These are phyloP conservation scores for Callipepla californica DNA, from an alignment of 2,113 vertebrate genomes.

Conservation along the genomic window DNA sequence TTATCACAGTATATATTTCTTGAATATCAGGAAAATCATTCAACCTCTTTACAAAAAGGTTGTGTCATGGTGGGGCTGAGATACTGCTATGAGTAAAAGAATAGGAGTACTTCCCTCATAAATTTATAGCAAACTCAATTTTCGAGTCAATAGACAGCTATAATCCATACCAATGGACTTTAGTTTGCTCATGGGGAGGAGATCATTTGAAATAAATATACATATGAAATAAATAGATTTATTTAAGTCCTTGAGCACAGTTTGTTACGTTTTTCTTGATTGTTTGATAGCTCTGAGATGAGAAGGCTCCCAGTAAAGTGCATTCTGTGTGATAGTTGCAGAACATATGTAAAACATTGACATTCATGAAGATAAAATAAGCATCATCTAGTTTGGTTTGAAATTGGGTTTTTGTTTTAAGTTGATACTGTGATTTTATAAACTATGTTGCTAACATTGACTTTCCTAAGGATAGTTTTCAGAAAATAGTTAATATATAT, in stretches of 20 bases:
- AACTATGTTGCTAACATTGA: neutral
- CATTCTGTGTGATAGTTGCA: neutral
- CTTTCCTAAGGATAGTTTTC: neutral
- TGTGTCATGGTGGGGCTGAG: neutral
- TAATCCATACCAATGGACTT: neutral
- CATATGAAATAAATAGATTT: neutral
- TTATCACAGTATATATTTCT: neutral
- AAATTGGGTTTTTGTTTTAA: neutral
- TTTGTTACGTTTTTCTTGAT: neutral
- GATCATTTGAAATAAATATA: slow-evolving; percentile 2
- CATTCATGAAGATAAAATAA: neutral
- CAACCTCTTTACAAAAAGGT: neutral
- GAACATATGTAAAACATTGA: neutral
- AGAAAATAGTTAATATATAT: neutral
- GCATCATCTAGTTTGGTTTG: neutral
- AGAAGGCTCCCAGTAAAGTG: neutral
- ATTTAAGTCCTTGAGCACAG: neutral
- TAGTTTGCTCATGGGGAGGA: neutral
- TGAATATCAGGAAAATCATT: neutral
- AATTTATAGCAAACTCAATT: slow-evolving; percentile 13
- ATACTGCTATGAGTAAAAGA: slow-evolving; percentile 42
- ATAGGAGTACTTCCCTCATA: neutral
- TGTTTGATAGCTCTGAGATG: neutral
- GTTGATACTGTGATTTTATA: neutral
- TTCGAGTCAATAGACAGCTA: neutral